phyloP scores from a whole-genome alignment of 2,888 invertebrate genomes.

The Zootermopsis nevadensis region DNA sequence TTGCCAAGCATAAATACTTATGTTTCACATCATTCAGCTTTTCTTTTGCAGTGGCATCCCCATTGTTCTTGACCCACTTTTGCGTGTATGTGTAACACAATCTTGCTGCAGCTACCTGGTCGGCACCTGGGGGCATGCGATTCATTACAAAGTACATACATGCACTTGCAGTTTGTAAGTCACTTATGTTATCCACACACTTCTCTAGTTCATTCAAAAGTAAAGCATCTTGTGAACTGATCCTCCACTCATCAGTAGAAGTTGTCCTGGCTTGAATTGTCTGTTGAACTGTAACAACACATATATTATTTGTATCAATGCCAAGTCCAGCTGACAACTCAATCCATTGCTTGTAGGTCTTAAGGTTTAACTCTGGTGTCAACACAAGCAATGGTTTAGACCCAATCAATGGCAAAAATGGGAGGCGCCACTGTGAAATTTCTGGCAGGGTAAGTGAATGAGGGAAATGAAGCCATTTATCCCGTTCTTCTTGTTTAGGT shows the following conservation, averaged over 20 bases:
- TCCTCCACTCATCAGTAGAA: neutral
- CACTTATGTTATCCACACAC: neutral
- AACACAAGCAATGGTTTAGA: slow-evolving; percentile 26
- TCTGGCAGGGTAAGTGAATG: neutral
- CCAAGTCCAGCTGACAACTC: neutral
- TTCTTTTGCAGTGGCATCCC: neutral
- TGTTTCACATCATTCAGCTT: neutral
- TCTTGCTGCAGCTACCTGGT: neutral
- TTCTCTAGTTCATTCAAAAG: neutral
- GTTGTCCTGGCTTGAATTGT: neutral
- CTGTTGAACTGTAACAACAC: neutral
- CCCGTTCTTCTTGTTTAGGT: neutral
- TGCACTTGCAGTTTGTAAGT: slow-evolving; percentile 3
- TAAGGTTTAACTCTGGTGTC: slow-evolving; percentile 63
- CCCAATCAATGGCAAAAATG: slow-evolving; percentile 12
- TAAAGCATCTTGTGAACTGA: neutral
- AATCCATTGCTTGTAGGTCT: slow-evolving; percentile 65
- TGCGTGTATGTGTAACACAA: neutral
- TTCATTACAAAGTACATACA: slow-evolving; percentile 20
- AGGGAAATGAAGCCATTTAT: neutral
- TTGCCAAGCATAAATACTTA: neutral
- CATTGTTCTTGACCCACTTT: neutral
- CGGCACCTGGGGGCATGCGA: slow-evolving; percentile 2
- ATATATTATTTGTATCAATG: neutral
- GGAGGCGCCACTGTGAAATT: slow-evolving; percentile 10